Conservation (phyloP, 2,888 invertebrate genomes). For the Cinara cedri region DNA sequence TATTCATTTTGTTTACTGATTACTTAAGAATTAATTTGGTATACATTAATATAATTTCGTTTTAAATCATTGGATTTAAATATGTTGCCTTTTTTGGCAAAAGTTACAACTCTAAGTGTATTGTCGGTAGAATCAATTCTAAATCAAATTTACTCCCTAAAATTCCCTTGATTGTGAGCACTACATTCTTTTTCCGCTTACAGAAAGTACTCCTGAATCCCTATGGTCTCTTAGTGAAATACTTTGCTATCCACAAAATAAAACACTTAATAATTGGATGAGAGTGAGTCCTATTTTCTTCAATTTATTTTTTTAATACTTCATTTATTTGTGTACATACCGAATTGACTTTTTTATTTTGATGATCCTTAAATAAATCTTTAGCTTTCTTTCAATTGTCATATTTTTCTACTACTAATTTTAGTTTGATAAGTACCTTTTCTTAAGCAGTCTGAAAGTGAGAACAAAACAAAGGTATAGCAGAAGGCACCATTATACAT, state of each 20-base stretch:
- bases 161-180: neutral
- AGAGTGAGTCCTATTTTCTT: neutral
- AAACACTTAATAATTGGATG: neutral
- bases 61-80: neutral
- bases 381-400: neutral
- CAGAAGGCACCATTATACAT: no score
- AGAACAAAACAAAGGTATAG: no score
- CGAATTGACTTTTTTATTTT: no score
- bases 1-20: neutral
- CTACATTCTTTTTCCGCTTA: neutral
- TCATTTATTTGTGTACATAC: neutral
- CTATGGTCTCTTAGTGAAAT: neutral
- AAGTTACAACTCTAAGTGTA: no score
- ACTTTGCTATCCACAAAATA: neutral
- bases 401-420: neutral
- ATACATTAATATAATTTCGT: neutral
- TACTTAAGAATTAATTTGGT: neutral
- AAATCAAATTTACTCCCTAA: neutral
- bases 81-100: neutral
- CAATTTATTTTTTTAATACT: neutral
- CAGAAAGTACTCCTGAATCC: neutral
- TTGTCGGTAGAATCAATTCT: neutral
- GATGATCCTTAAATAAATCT: neutral
- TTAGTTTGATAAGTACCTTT: neutral
- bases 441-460: neutral